Conservation (phyloP, 2,113 vertebrate genomes). For the Coptodon bakossiorum region DNA sequence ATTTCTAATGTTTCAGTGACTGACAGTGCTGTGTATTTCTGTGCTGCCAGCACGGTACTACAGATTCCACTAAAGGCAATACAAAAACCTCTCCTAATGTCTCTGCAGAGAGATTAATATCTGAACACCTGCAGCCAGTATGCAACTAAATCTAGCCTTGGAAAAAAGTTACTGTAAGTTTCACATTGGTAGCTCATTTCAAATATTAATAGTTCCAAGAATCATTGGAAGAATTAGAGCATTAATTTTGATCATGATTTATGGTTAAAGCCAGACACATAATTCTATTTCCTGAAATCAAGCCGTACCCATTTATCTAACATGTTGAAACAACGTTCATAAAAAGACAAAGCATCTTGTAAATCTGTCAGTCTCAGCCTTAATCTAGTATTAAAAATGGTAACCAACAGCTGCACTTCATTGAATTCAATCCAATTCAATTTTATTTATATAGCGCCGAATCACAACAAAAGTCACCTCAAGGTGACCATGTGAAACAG, state of each 20-base stretch:
- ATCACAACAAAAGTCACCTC: too few relatives aligned
- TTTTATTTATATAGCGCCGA: too few relatives aligned
- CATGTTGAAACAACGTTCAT: rapidly evolving
- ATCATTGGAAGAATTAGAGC: rapidly evolving
- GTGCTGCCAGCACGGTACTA: constrained; percentile 33
- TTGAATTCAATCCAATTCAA: too few relatives aligned
- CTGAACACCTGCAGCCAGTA: constrained; percentile 12
- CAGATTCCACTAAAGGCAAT: neutral
- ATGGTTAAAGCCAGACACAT: rapidly evolving
- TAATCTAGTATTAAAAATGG: rapidly evolving
- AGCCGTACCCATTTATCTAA: rapidly evolving
- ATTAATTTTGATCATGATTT: neutral
- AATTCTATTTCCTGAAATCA: rapidly evolving
- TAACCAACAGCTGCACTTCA: rapidly evolving
- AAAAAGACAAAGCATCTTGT: rapidly evolving
- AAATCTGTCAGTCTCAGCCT: rapidly evolving
- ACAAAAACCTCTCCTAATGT: neutral
- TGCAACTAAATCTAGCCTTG: neutral
- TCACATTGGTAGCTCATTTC: neutral
- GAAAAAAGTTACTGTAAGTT: rapidly evolving
- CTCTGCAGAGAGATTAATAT: neutral
- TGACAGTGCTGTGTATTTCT: constrained; percentile 35
- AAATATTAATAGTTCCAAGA: rapidly evolving
- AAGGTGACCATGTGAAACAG: neutral
- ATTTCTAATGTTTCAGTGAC: neutral